Conservation (phyloP, 92 coral and sea anemone genomes). For the Porites rus region DNA sequence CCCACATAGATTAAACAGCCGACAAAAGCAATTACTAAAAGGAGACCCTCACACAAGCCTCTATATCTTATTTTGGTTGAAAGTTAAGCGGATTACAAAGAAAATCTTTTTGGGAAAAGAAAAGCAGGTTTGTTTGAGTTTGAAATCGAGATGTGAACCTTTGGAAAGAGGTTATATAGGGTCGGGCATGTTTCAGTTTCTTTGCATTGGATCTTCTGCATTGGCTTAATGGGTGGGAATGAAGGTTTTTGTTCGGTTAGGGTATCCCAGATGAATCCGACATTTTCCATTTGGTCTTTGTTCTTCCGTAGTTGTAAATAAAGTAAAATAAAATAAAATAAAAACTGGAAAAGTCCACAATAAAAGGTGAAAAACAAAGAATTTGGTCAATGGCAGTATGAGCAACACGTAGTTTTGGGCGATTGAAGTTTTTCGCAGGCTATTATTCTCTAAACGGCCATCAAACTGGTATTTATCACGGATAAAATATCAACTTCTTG, state of each 20-base stretch:
- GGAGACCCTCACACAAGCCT: not conserved
- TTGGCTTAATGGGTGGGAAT: conserved; percentile 36
- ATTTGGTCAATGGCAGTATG: not conserved
- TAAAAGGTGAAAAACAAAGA: not conserved
- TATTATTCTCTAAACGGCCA: conserved; percentile 19
- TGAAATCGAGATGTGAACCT: not conserved
- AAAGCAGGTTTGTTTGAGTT: not conserved
- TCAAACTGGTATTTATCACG: conserved; percentile 15
- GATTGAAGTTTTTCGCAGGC: not conserved
- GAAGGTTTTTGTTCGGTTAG: conserved; percentile 16
- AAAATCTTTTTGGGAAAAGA: not conserved
- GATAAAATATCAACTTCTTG: conserved; percentile 23
- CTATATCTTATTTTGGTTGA: not conserved
- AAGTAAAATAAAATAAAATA: not conserved
- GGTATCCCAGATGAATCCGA: conserved; percentile 11
- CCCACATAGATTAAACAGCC: conserved; percentile 45
- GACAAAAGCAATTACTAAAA: conserved; percentile 19
- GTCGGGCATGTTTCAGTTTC: not conserved
- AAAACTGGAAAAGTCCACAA: not conserved
- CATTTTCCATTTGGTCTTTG: conserved; percentile 8
- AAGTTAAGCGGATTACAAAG: not conserved
- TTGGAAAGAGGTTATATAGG: not conserved
- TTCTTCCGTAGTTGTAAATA: not conserved
- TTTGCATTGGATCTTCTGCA: not conserved
- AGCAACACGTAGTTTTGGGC: too few species aligned